These are phyloP conservation scores for Aplodontia rufa DNA, from an alignment of 2,113 vertebrate species.

Conservation along the genomic window DNA sequence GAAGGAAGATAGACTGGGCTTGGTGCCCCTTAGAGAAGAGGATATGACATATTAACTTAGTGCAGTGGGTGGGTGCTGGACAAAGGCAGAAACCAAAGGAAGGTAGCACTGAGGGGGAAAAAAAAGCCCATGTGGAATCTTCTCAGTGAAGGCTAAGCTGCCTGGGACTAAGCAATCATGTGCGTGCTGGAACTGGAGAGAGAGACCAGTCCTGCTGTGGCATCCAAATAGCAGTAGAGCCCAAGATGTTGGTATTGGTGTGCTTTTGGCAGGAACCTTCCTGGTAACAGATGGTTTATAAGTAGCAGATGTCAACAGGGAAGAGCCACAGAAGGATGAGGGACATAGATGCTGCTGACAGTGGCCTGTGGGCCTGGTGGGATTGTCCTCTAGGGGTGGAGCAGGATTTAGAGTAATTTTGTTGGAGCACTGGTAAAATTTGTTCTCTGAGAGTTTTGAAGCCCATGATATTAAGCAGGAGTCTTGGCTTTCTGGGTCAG, in stretches of 20 bases:
- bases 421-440: not conserved
- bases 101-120: not conserved
- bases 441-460: not conserved
- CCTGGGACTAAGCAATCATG: not conserved
- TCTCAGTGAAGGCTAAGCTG: not conserved
- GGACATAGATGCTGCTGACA: not conserved
- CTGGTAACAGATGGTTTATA: not conserved
- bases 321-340: not conserved
- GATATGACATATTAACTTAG: not conserved
- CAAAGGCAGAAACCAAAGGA: not conserved
- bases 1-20: not conserved
- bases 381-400: accelerated
- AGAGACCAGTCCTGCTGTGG: too few relatives aligned
- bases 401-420: not conserved
- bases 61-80: accelerated
- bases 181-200: not conserved
- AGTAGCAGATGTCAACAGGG: not conserved
- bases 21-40: not conserved
- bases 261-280: not conserved
- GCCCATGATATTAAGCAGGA: not conserved
- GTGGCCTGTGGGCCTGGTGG: not conserved
- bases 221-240: too few relatives aligned
- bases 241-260: accelerated
- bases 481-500: accelerated
- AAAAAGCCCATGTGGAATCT: not conserved